Conservation (phyloP, 2,113 vertebrate genomes). For the Datnioides undecimradiatus region DNA sequence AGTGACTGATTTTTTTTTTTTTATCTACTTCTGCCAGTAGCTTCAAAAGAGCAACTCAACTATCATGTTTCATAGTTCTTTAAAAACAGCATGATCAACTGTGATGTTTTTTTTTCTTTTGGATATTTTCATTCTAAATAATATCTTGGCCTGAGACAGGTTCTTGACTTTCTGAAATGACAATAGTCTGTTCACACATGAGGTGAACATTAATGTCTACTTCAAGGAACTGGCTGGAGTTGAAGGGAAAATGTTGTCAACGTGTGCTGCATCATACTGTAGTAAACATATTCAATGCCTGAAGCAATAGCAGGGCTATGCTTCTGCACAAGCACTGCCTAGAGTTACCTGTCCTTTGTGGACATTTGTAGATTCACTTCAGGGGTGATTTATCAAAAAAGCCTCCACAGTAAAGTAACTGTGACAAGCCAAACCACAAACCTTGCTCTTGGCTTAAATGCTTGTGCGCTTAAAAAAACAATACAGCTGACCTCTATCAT, state of each 20-base stretch:
- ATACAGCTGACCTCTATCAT: constrained; percentile 25
- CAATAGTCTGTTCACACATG: not conserved
- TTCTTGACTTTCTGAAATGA: not conserved
- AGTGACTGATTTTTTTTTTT: constrained; percentile 7
- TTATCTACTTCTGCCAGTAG: constrained; percentile 13
- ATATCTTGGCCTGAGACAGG: not conserved
- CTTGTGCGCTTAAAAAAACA: not conserved
- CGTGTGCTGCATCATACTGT: constrained; percentile 10
- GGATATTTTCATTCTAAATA: constrained; percentile 2
- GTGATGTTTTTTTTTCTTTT: not conserved
- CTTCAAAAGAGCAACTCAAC: constrained; percentile 23
- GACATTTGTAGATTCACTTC: constrained; percentile 40
- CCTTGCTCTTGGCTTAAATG: constrained; percentile 5
- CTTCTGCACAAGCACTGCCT: constrained; percentile 11
- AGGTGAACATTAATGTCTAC: not conserved
- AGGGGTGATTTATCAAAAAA: constrained; percentile 29
- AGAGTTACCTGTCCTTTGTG: not conserved
- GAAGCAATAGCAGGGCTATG: not conserved
- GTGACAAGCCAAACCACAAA: constrained; percentile 22
- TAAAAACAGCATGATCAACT: not conserved
- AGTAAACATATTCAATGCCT: constrained; percentile 23
- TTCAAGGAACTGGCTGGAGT: constrained; percentile 12
- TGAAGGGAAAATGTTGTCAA: not conserved
- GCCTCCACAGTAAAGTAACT: constrained; percentile 13
- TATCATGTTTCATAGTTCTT: not conserved